Percentiles rank a stretch among this genome's conserved stretches.
Evolutionary conservation across 2,797 vertebrate genomes (phyloP).

Genomic region (Enteromius radiatus): DNA sequence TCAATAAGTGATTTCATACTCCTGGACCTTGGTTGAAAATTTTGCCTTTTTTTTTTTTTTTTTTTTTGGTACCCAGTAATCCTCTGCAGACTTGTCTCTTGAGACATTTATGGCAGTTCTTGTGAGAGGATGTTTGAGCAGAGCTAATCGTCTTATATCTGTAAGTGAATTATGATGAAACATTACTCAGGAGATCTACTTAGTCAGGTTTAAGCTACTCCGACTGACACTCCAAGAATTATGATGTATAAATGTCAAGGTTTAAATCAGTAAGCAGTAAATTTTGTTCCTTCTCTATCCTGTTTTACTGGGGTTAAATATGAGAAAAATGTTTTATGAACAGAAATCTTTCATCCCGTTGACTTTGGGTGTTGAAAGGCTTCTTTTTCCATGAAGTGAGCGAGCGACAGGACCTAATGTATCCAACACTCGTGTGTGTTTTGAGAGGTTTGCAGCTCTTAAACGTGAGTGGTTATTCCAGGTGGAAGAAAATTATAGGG

Average conservation of each 20-base stretch:
- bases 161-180: conserved; percentile 41
- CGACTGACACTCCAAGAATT: conserved; percentile 41
- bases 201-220: conserved; percentile 43
- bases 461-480: conserved; percentile 51
- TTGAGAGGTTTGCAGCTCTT: conserved; percentile 52
- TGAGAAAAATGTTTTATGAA: conserved; percentile 60
- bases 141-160: conserved; percentile 43
- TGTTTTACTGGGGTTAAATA: conserved; percentile 49
- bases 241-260: conserved; percentile 27
- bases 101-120: conserved; percentile 19
- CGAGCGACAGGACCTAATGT: conserved; percentile 61
- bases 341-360: conserved; percentile 65
- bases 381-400: conserved; percentile 61
- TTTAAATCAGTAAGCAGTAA: conserved; percentile 3
- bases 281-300: conserved; percentile 18
- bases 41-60: not conserved
- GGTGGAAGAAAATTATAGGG: conserved; percentile 61
- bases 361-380: conserved; percentile 63
- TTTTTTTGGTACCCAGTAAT: not conserved
- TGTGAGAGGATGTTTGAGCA: conserved; percentile 26
- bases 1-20: conserved; percentile 1
- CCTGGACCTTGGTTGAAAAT: conserved; percentile 2
- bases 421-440: conserved; percentile 62
- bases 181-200: conserved; percentile 45
- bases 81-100: conserved; percentile 46